Conservation (phyloP, 2,113 vertebrate species). For the Penelope pileata region DNA sequence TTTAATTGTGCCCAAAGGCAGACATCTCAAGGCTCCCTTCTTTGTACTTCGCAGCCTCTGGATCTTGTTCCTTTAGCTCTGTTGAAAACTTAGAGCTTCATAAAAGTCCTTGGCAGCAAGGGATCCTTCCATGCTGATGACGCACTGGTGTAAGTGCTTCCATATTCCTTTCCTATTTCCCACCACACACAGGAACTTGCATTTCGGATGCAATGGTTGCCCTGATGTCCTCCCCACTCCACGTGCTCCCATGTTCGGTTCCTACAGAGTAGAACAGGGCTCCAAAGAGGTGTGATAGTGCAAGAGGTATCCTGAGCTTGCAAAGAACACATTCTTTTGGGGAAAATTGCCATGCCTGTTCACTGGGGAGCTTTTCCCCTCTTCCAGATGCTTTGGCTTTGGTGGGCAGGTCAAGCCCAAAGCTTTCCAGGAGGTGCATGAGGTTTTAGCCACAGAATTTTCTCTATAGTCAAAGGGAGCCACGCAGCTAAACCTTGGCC, state of each 20-base stretch:
- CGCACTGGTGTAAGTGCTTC: neutral
- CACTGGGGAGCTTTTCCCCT: neutral
- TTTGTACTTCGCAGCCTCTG: neutral
- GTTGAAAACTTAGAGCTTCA: neutral
- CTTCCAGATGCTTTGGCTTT: neutral
- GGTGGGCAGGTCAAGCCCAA: neutral
- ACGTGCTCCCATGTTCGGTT: neutral
- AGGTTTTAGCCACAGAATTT: slow-evolving; percentile 1
- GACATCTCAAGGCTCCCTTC: accelerated
- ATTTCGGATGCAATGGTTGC: neutral
- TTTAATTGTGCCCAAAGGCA: neutral
- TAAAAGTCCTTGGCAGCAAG: neutral
- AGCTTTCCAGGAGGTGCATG: slow-evolving; percentile 21
- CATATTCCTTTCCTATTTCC: neutral
- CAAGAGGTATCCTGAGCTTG: neutral
- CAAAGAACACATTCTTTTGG: neutral
- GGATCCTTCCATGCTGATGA: neutral
- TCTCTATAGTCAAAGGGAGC: neutral
- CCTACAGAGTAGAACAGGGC: accelerated
- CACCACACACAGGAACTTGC: accelerated
- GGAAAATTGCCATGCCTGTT: neutral
- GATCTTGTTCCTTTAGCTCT: neutral
- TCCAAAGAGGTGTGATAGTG: accelerated
- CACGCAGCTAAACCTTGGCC: neutral
- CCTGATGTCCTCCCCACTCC: neutral